Conservation (phyloP, 1,140 invertebrate species). For the Diuraphis noxia region DNA sequence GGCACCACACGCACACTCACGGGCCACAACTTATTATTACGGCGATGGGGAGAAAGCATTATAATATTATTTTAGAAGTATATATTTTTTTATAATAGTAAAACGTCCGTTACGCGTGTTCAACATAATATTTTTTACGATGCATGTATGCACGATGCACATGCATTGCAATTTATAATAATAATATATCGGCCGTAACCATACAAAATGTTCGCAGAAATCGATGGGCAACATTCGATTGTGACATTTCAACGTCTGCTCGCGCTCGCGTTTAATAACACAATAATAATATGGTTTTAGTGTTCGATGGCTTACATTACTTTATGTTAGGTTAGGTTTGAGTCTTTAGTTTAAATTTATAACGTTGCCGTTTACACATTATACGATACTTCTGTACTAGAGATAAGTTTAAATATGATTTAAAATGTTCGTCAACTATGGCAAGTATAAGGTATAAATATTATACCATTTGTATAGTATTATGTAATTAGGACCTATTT, state of each 20-base stretch:
- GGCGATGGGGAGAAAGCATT: conserved; percentile 8
- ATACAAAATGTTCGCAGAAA: conserved; percentile 1
- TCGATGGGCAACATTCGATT: neutral
- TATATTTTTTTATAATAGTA: conserved; percentile 21
- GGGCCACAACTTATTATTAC: neutral
- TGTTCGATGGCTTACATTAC: neutral
- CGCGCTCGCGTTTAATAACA: neutral
- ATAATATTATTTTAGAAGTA: neutral
- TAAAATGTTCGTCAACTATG: neutral
- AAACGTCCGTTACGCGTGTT: conserved; percentile 42
- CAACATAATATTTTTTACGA: neutral
- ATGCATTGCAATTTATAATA: neutral
- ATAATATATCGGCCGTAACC: neutral
- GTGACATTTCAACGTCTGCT: neutral
- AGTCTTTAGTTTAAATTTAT: neutral
- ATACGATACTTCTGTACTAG: neutral
- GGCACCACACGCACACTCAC: neutral
- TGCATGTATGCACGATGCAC: conserved; percentile 1
- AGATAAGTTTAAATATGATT: neutral
- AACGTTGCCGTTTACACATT: neutral
- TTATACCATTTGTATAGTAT: no score
- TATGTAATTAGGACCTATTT: neutral
- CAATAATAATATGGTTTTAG: neutral
- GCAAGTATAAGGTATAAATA: neutral
- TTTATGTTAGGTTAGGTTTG: neutral